Evolutionary conservation across 2,888 invertebrate species (phyloP).

Genomic region (Heliconius erato): DNA sequence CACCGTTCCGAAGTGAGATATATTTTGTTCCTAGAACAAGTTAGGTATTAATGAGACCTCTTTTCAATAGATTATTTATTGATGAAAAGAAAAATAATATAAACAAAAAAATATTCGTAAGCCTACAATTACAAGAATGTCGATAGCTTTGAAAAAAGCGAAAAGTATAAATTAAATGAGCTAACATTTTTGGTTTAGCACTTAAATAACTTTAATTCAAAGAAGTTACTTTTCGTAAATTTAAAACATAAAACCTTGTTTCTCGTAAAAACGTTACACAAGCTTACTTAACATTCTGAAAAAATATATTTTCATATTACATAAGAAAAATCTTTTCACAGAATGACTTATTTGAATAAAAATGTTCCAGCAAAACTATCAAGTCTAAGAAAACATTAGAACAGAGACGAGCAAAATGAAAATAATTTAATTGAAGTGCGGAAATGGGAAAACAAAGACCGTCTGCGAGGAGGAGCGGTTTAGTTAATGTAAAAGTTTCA

Average conservation of each 20-base stretch:
- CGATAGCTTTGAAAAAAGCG: too few species aligned
- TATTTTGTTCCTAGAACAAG: slow-evolving; percentile 80
- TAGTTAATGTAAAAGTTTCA: slow-evolving; percentile 29
- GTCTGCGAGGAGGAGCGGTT: slow-evolving; percentile 6
- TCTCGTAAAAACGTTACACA: neutral
- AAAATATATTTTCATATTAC: neutral
- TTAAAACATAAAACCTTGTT: neutral
- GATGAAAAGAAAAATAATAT: too few species aligned
- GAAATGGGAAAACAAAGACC: slow-evolving; percentile 33
- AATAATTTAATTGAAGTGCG: slow-evolving; percentile 29
- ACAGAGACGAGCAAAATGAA: slow-evolving; percentile 22
- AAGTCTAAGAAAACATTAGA: slow-evolving; percentile 34
- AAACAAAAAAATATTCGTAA: too few species aligned
- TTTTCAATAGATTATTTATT: slow-evolving; percentile 40
- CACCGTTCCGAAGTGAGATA: slow-evolving; percentile 71
- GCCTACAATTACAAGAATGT: too few species aligned
- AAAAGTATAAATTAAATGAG: too few species aligned
- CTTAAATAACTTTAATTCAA: too few species aligned
- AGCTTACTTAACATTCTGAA: neutral
- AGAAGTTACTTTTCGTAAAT: too few species aligned
- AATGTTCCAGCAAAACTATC: slow-evolving; percentile 21
- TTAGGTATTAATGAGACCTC: slow-evolving; percentile 54
- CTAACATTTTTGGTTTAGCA: too few species aligned
- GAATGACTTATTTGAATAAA: slow-evolving; percentile 28
- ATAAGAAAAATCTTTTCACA: slow-evolving; percentile 1